These are phyloP conservation scores for Lycaena phlaeas DNA, from an alignment of 2,888 invertebrate genomes.

Conservation along the genomic window DNA sequence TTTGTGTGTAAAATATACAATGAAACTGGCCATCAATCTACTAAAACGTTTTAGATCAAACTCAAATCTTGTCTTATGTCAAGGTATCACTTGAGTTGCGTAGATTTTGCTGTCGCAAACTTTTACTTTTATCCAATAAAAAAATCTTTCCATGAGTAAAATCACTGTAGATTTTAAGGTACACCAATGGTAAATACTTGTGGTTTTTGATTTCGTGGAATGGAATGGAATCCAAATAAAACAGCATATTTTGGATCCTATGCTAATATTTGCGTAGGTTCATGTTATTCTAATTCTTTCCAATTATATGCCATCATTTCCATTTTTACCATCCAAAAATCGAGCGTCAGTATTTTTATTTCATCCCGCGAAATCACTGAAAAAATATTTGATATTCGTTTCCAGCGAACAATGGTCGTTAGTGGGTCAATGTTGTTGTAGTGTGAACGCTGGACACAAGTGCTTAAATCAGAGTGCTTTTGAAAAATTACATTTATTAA, in stretches of 20 bases:
- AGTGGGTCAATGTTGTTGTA: slow-evolving; percentile 28
- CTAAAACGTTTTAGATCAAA: too few species aligned
- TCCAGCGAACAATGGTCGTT: slow-evolving; percentile 17
- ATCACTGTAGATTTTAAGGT: too few species aligned
- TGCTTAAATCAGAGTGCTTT: slow-evolving; percentile 29
- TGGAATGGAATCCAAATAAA: too few species aligned
- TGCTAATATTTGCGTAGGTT: background rate
- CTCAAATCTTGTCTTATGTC: too few species aligned
- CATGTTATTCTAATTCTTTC: slow-evolving; percentile 3
- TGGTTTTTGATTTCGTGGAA: too few species aligned
- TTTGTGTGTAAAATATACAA: too few species aligned
- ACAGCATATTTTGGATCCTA: background rate
- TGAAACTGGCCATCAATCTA: too few species aligned
- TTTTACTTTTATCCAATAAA: too few species aligned
- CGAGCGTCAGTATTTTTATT: slow-evolving; percentile 11
- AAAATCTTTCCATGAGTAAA: too few species aligned
- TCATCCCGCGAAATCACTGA: slow-evolving; percentile 12
- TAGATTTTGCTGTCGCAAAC: too few species aligned
- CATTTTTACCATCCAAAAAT: slow-evolving; percentile 12
- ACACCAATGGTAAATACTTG: too few species aligned
- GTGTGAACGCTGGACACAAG: slow-evolving; percentile 21
- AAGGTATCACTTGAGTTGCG: too few species aligned
- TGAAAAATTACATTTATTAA: slow-evolving; percentile 49
- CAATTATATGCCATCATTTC: slow-evolving; percentile 3
- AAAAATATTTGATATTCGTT: slow-evolving; percentile 15